Evolutionary conservation across 1,140 invertebrate species (phyloP).

Genomic region (Meteorus sp.): DNA sequence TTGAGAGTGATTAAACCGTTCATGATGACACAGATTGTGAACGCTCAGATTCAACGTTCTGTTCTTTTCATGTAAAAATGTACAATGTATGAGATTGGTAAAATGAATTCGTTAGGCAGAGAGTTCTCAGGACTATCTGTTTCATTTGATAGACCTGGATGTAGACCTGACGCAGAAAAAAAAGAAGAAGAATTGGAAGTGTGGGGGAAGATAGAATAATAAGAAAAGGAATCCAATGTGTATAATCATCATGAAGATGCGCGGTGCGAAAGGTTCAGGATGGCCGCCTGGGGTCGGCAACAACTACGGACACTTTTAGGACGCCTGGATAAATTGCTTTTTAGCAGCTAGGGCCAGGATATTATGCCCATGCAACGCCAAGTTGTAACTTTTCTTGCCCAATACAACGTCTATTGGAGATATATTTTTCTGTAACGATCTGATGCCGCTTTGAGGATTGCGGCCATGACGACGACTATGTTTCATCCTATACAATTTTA

Average conservation of each 20-base stretch:
- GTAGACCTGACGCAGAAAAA: conserved; percentile 1
- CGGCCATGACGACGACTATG: no score
- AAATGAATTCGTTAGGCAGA: not conserved
- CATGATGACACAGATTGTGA: no score
- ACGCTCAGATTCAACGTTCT: no score
- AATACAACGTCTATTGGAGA: no score
- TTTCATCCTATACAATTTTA: no score
- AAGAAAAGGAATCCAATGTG: conserved; percentile 6
- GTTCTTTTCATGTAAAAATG: no score
- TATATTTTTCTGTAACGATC: no score
- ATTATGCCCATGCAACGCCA: no score
- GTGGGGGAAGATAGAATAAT: not conserved
- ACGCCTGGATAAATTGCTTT: conserved; percentile 21
- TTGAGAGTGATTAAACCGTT: no score
- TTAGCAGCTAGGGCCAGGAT: not conserved
- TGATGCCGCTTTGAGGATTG: no score
- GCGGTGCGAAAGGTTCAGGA: conserved; percentile 22
- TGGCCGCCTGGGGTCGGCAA: conserved; percentile 1
- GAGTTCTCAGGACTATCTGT: conserved; percentile 29
- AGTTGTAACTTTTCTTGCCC: no score
- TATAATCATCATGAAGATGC: no score
- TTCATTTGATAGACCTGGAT: conserved; percentile 14
- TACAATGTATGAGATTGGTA: conserved; percentile 27
- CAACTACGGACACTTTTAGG: conserved; percentile 3
- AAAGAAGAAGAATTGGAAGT: conserved; percentile 1